Percentiles rank a stretch among this genome's conserved stretches.
Evolutionary conservation across 1,140 invertebrate genomes (phyloP).

Genomic region (Neuroterus valhalla): DNA sequence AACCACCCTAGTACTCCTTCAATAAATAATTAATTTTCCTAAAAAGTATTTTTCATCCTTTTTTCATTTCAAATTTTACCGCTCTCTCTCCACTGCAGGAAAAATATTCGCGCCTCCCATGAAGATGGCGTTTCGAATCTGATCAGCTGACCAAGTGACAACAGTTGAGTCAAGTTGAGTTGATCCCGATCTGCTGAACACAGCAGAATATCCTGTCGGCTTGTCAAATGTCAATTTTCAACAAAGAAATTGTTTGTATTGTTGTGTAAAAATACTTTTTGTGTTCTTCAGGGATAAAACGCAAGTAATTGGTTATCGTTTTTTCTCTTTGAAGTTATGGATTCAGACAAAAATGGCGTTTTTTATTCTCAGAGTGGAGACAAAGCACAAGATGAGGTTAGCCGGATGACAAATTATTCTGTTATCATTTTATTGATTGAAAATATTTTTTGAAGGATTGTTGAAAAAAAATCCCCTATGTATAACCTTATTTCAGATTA

Average conservation of each 20-base stretch:
- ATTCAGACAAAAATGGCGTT: slow-evolving; percentile 46
- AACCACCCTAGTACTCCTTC: too few species aligned
- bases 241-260: background rate
- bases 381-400: slow-evolving; percentile 79
- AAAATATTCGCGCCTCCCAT: slow-evolving; percentile 1
- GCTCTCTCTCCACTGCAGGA: background rate
- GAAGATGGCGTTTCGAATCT: background rate
- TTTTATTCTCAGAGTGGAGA: slow-evolving; percentile 75
- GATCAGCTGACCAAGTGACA: background rate
- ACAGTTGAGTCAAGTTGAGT: too few species aligned
- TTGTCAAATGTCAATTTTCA: slow-evolving; percentile 5
- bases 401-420: slow-evolving; percentile 33
- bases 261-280: background rate
- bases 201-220: background rate
- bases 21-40: too few species aligned
- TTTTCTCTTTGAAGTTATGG: slow-evolving; percentile 29
- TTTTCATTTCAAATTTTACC: background rate
- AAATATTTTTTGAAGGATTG: slow-evolving; percentile 28
- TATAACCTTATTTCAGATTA: too few species aligned
- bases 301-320: background rate
- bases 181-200: too few species aligned
- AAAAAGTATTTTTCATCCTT: too few species aligned
- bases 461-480: too few species aligned
- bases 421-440: slow-evolving; percentile 30
- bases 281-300: background rate